These are phyloP conservation scores for Astatoreochromis straeleni DNA, from an alignment of 2,113 vertebrate species.

Conservation along the genomic window DNA sequence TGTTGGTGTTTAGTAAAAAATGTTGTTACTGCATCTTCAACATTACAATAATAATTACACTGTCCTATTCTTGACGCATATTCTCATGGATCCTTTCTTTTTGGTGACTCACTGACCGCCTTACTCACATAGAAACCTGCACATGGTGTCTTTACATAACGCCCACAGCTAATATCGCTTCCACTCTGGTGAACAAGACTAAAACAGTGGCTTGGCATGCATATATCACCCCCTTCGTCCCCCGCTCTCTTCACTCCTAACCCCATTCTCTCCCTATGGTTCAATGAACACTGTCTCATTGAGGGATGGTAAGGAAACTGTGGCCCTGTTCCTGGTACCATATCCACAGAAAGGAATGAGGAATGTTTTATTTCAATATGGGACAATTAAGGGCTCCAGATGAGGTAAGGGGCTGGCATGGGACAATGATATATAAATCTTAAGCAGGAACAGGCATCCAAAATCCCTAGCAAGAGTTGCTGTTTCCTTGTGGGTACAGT, in stretches of 20 bases:
- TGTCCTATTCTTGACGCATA: background rate
- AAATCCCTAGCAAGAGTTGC: background rate
- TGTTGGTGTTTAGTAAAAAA: background rate
- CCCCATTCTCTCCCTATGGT: background rate
- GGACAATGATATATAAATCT: slow-evolving; percentile 13
- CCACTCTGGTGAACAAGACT: slow-evolving; percentile 2
- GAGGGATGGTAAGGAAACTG: background rate
- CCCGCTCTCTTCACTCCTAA: background rate
- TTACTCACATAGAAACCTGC: slow-evolving; percentile 1
- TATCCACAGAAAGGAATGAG: background rate
- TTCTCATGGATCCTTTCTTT: background rate
- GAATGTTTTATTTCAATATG: background rate
- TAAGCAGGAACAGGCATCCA: background rate
- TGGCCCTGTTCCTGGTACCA: background rate
- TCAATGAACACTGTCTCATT: slow-evolving; percentile 16
- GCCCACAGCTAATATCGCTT: slow-evolving; percentile 16
- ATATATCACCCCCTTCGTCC: background rate
- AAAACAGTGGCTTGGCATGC: background rate
- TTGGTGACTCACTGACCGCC: slow-evolving; percentile 26
- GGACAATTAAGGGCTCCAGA: background rate
- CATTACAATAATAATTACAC: background rate
- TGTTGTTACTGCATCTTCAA: background rate
- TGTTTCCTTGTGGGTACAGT: background rate
- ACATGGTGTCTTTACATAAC: slow-evolving; percentile 28
- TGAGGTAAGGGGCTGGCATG: background rate